Evolutionary conservation across 2,113 vertebrate genomes (phyloP).

Genomic region (Neolamprologus tretocephalus): DNA sequence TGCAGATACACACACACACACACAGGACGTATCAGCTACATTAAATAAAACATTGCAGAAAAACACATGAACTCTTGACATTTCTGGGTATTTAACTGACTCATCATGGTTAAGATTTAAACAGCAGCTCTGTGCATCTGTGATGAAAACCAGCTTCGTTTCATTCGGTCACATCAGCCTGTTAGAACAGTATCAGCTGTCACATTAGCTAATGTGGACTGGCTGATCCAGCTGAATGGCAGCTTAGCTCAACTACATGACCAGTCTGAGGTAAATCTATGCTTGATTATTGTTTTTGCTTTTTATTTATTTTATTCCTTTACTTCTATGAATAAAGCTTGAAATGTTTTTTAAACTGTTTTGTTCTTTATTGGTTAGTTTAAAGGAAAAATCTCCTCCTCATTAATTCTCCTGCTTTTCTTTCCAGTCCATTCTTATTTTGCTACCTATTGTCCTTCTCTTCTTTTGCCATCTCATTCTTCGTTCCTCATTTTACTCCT

Average conservation of each 20-base stretch:
- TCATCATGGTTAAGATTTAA: not conserved
- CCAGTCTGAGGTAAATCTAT: not conserved
- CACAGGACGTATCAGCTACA: not conserved
- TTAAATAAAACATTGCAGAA: not conserved
- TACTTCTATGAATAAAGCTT: not conserved
- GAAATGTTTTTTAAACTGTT: not conserved
- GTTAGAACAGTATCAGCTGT: not conserved
- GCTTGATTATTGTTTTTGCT: not conserved
- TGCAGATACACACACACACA: not conserved
- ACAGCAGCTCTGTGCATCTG: not conserved
- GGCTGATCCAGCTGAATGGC: not conserved
- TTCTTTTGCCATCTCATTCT: constrained; percentile 23
- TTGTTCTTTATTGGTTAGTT: not conserved
- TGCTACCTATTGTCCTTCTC: not conserved
- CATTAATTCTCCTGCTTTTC: not conserved
- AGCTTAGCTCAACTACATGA: not conserved
- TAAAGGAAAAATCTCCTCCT: not conserved
- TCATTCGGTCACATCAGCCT: not conserved
- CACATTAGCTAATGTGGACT: accelerated
- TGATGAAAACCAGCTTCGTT: not conserved
- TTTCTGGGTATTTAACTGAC: constrained; percentile 15
- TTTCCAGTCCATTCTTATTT: not conserved
- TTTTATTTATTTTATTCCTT: not conserved
- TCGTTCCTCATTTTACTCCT: not conserved
- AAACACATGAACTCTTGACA: not conserved